phyloP scores from a whole-genome alignment of 2,113 vertebrate genomes.

The Amblyornis subalaris region DNA sequence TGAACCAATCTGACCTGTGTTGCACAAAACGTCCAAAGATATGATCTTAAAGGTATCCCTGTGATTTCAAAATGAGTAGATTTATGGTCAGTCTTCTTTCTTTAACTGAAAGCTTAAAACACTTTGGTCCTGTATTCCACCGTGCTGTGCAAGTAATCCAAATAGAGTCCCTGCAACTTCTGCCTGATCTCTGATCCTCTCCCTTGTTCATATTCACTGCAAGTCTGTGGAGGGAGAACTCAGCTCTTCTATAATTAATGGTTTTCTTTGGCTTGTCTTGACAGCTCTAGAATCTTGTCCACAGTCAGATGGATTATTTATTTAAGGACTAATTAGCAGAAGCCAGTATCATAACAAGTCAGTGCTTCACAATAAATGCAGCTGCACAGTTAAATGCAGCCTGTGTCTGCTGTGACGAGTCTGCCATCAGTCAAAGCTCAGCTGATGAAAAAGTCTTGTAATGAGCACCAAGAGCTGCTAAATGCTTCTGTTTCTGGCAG shows the following conservation, averaged over 20 bases:
- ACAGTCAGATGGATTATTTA: slow-evolving; percentile 8
- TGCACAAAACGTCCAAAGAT: neutral
- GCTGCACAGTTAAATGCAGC: neutral
- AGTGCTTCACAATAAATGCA: slow-evolving; percentile 17
- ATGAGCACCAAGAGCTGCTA: neutral
- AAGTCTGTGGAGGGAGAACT: neutral
- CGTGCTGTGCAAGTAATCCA: neutral
- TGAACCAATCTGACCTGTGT: neutral
- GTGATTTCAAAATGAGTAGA: neutral
- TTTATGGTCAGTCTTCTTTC: neutral
- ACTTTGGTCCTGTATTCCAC: neutral
- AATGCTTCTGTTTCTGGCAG: slow-evolving; percentile 17
- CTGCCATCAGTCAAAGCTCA: slow-evolving; percentile 17
- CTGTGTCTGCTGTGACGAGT: neutral
- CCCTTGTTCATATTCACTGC: neutral
- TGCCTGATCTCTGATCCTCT: neutral
- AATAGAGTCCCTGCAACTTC: neutral
- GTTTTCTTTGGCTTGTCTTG: neutral
- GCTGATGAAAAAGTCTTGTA: neutral
- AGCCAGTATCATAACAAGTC: neutral
- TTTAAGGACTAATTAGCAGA: slow-evolving; percentile 39
- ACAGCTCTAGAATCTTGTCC: slow-evolving; percentile 1
- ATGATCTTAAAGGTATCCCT: neutral
- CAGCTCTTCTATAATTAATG: neutral
- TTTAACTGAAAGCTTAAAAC: neutral